A percentile compares a stretch with the other conserved stretches of the same genome.
These are phyloP conservation scores for Upupa epops DNA, from an alignment of 2,113 vertebrate genomes.

Conservation along the genomic window DNA sequence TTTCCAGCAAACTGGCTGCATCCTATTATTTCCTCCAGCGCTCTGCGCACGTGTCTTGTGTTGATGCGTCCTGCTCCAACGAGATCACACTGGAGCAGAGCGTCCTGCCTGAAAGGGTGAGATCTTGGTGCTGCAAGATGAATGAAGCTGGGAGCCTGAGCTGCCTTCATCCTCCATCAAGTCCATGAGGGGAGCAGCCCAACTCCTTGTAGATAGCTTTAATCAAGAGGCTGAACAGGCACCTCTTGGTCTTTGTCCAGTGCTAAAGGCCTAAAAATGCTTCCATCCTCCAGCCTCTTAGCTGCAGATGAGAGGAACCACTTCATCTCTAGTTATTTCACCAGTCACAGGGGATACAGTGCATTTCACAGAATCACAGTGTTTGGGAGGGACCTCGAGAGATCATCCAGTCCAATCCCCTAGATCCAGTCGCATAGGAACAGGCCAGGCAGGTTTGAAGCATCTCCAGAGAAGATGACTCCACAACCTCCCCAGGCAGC, in stretches of 20 bases:
- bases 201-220: not conserved
- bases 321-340: not conserved
- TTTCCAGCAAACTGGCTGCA: conserved; percentile 17
- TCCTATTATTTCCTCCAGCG: not conserved
- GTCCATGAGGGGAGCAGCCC: not conserved
- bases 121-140: not conserved
- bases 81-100: not conserved
- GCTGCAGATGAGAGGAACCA: not conserved
- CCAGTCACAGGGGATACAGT: not conserved
- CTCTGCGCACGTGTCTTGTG: not conserved
- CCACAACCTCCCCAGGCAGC: too few relatives aligned
- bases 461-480: too few relatives aligned
- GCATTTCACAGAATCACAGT: too few relatives aligned
- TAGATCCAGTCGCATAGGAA: too few relatives aligned
- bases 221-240: not conserved
- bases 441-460: too few relatives aligned
- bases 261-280: not conserved
- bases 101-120: not conserved
- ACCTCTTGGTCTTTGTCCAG: not conserved
- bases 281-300: not conserved
- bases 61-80: not conserved
- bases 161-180: not conserved
- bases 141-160: not conserved
- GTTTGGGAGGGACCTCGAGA: too few relatives aligned
- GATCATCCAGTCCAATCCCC: too few relatives aligned